These are phyloP conservation scores for Tachysurus fulvidraco DNA, from an alignment of 2,113 vertebrate species.

Conservation along the genomic window DNA sequence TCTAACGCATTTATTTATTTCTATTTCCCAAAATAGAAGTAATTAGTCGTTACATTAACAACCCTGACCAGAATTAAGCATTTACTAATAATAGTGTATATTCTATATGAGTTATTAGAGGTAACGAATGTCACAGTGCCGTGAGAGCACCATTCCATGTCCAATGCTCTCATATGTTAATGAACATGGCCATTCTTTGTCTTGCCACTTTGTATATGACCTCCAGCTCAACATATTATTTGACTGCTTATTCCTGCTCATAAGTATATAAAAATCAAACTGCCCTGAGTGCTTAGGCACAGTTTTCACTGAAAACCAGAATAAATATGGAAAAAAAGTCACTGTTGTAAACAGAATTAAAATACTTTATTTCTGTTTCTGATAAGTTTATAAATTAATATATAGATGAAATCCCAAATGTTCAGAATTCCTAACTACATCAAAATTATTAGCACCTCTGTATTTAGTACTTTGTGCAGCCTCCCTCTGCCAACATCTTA, in stretches of 20 bases:
- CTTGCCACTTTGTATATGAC: not conserved
- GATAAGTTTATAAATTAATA: not conserved
- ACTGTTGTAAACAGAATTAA: not conserved
- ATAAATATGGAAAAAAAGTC: not conserved
- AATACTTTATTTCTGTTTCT: too few species aligned
- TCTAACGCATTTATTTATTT: not conserved
- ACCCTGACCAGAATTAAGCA: not conserved
- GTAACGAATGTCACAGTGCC: too few species aligned
- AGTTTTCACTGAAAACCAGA: not conserved
- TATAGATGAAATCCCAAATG: not conserved
- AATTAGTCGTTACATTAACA: not conserved
- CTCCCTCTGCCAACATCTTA: not conserved
- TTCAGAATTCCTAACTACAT: not conserved
- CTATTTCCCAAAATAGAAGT: not conserved
- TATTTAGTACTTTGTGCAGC: not conserved
- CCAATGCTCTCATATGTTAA: too few species aligned
- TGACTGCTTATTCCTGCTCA: not conserved
- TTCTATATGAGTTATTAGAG: not conserved
- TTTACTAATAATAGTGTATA: not conserved
- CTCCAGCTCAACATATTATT: not conserved
- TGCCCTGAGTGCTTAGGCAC: not conserved
- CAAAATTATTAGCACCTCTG: not conserved
- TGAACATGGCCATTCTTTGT: constrained; percentile 20
- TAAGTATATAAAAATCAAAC: not conserved
- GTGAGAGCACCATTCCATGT: not conserved